Evolutionary conservation across 2,113 vertebrate genomes (phyloP).

Genomic region (Bubo bubo): DNA sequence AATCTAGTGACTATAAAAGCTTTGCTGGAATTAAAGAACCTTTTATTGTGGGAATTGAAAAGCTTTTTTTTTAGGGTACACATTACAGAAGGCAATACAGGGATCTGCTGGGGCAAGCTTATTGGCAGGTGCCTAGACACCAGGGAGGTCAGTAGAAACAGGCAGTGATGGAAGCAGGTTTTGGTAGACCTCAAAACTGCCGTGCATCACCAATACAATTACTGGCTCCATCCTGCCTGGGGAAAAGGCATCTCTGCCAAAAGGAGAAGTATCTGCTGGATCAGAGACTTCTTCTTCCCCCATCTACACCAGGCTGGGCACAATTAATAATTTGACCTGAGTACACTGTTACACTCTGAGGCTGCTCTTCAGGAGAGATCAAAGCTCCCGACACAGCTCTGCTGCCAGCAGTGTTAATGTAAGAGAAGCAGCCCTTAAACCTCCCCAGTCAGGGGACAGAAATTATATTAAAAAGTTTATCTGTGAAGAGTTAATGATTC

Average conservation of each 20-base stretch:
- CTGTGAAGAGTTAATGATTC: background rate
- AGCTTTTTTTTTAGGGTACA: background rate
- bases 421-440: background rate
- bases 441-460: background rate
- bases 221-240: background rate
- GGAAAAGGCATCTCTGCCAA: background rate
- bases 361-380: background rate
- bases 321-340: background rate
- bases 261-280: background rate
- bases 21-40: slow-evolving; percentile 16
- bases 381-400: background rate
- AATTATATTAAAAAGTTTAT: background rate
- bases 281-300: background rate
- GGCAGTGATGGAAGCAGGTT: background rate
- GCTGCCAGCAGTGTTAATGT: fast-evolving
- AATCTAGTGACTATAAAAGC: background rate
- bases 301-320: background rate
- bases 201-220: background rate
- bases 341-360: background rate
- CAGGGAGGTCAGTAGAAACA: background rate
- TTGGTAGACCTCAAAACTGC: background rate
- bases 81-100: background rate
- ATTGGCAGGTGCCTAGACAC: background rate
- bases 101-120: background rate
- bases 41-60: background rate